These are phyloP conservation scores for Tyrannus savana DNA, from an alignment of 2,113 vertebrate species.

Conservation along the genomic window DNA sequence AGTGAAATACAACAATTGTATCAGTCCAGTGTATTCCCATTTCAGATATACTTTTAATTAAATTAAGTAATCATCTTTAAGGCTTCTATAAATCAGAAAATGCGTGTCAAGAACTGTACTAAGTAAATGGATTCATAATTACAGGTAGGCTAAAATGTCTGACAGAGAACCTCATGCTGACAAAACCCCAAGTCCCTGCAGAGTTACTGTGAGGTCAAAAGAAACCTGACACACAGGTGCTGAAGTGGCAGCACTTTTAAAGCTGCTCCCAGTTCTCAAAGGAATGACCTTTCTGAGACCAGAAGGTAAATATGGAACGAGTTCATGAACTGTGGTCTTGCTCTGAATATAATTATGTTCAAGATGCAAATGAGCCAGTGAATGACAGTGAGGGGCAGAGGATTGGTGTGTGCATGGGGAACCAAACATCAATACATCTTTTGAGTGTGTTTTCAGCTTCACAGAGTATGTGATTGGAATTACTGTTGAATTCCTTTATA, in stretches of 20 bases:
- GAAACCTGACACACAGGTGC: not conserved
- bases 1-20: not conserved
- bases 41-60: conserved; percentile 28
- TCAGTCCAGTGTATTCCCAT: not conserved
- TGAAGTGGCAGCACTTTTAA: not conserved
- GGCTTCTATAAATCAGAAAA: not conserved
- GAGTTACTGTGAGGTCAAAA: not conserved
- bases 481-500: not conserved
- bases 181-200: not conserved
- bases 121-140: conserved; percentile 44
- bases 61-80: conserved; percentile 35
- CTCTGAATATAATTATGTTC: not conserved
- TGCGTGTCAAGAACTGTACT: not conserved
- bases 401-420: not conserved
- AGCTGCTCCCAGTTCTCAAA: not conserved
- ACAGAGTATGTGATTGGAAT: not conserved
- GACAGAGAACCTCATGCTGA: not conserved
- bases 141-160: not conserved
- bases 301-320: not conserved
- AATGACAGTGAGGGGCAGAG: not conserved
- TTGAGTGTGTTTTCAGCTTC: not conserved
- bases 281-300: not conserved
- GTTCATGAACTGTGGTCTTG: not conserved
- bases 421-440: not conserved
- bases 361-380: not conserved